Percentiles rank a stretch among this genome's conserved stretches.
phyloP scores from a whole-genome alignment of 2,888 invertebrate genomes.

The Eupithecia exiguata region DNA sequence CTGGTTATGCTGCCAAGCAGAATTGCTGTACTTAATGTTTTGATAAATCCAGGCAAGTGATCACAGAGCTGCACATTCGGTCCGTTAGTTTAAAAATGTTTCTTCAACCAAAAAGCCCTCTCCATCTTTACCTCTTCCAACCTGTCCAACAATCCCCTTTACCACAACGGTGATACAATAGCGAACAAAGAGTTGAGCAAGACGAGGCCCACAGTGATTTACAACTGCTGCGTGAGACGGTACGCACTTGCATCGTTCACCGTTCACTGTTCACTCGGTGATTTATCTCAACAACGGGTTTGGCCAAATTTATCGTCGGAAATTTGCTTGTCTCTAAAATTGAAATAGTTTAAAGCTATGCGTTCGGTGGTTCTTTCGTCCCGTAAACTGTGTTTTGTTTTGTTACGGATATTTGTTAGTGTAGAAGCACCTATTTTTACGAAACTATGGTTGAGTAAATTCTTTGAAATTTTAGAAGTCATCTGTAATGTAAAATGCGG shows the following conservation, averaged over 20 bases:
- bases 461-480: background rate
- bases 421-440: background rate
- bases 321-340: conserved; percentile 13
- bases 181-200: conserved; percentile 48
- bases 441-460: background rate
- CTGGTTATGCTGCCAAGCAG: too few relatives aligned
- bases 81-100: background rate
- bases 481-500: too few relatives aligned
- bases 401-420: background rate
- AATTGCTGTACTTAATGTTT: too few relatives aligned
- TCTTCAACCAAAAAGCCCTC: conserved; percentile 18
- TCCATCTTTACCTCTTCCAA: conserved; percentile 26
- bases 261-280: conserved; percentile 34
- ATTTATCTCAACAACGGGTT: conserved; percentile 31
- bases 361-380: background rate
- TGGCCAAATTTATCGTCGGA: conserved; percentile 18
- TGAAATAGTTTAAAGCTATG: conserved; percentile 2
- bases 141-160: conserved; percentile 41
- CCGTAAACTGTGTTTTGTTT: background rate
- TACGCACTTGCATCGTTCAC: conserved; percentile 41
- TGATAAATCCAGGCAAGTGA: too few relatives aligned
- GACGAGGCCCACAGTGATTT: conserved; percentile 47
- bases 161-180: conserved; percentile 44
- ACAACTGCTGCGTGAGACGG: conserved; percentile 42
- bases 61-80: too few relatives aligned